Evolutionary conservation across 2,113 vertebrate genomes (phyloP), one percentile per base, ranked within the genome.

Genomic region (Caloenas nicobarica): DNA sequence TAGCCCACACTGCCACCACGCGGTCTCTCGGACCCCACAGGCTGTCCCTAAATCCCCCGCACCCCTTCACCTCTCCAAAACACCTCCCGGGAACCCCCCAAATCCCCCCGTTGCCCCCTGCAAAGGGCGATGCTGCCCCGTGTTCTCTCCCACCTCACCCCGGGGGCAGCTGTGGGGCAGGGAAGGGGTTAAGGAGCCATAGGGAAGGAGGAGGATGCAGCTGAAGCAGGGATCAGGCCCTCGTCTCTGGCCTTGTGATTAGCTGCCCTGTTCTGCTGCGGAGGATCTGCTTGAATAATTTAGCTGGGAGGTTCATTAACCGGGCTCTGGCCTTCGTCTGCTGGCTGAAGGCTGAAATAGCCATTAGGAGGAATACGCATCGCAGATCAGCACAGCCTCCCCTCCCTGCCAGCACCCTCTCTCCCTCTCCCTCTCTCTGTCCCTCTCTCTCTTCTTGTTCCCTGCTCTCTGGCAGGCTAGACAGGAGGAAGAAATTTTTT

Each of bases 241-340:
- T 68, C 48, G 57, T 68, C 69, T 81, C 83, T 88, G 85, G 80
- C 68, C 84, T 81, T 86, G 56, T 3, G 3, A 89, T 91, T 73
- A 91, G 80, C 64, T 10, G 1, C 24, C 83, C 71, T 53, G 84
- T 84, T 93, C 73, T 81, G 60, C 86, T 79, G 90, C 7, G 4
- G 29, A 85, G 88, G 72, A 72, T 65, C 95, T 93, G 95, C 82
- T 95, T 93, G 83, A 96, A 92, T 95, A 91, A 93, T 96, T 94
- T 89, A 93, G 58, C 94, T 62, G 71, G 21, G 81, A 94, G 86
- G 86, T 71, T 95, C 96, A 91, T 96, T 93, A 93, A 62, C 56
- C 60, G 50, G 77, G 81, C 60, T 94, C 95, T 97, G 97, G 96
- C 95, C 96, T 96, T 96, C 81, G 16, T 95, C 96, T 95, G 94